phyloP scores from a whole-genome alignment of 2,113 vertebrate species.

The Seriola aureovittata region DNA sequence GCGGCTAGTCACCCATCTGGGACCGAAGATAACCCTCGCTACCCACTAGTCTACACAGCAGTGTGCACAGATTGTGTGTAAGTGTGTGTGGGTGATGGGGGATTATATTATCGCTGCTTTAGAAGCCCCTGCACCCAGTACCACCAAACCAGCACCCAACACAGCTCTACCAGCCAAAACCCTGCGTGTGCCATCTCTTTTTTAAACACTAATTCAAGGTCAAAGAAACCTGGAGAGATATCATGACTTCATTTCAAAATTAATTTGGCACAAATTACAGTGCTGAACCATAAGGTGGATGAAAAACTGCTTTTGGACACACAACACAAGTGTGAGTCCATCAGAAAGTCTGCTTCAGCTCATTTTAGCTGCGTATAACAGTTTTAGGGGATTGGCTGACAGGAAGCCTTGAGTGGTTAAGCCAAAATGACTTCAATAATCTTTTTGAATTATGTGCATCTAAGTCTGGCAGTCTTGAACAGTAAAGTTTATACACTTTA shows the following conservation, averaged over 20 bases:
- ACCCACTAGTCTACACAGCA: conserved; percentile 4
- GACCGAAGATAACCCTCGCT: conserved; percentile 65
- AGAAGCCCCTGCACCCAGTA: conserved; percentile 21
- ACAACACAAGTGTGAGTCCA: not conserved
- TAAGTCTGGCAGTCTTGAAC: not conserved
- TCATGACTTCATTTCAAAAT: conserved; percentile 1
- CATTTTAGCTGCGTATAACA: not conserved
- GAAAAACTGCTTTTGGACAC: conserved; percentile 8
- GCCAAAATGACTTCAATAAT: not conserved
- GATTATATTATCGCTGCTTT: conserved; percentile 34
- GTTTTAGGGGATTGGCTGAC: conserved; percentile 15
- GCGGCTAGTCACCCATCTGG: conserved; percentile 63
- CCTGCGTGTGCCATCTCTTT: not conserved
- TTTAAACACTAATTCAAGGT: not conserved
- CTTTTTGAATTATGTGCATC: not conserved
- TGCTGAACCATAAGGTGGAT: not conserved
- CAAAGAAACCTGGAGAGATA: not conserved
- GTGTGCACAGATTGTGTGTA: conserved; percentile 15
- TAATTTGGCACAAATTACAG: conserved; percentile 2
- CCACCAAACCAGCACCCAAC: conserved; percentile 32
- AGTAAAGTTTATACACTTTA: not conserved
- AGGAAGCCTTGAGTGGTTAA: not conserved
- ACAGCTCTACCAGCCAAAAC: conserved; percentile 5
- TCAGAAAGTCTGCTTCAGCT: not conserved
- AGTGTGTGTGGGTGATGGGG: not conserved